Conservation (phyloP, 2,888 invertebrate genomes). For the Thysanoteuthis rhombus region DNA sequence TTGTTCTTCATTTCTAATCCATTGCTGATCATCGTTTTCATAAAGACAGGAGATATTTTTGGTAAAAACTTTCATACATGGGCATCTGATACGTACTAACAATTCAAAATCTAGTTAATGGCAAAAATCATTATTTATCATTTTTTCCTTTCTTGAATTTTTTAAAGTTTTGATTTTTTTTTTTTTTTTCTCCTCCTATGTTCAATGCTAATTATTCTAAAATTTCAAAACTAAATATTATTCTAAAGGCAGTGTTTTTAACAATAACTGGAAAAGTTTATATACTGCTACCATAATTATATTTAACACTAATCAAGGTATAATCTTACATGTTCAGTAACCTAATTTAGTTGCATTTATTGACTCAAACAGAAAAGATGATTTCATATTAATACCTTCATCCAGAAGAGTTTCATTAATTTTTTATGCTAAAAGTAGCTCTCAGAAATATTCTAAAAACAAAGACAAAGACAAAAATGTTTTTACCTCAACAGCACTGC, state of each 20-base stretch:
- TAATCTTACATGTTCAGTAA: no score
- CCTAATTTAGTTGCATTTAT: no score
- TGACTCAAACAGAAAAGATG: neutral
- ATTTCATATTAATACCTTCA: neutral
- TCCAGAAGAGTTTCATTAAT: neutral
- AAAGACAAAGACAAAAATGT: neutral
- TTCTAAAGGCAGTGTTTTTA: neutral
- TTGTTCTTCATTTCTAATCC: no score
- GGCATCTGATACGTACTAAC: neutral
- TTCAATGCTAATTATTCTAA: no score
- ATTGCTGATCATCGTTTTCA: no score
- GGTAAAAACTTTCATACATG: neutral
- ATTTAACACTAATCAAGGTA: no score
- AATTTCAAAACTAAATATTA: no score
- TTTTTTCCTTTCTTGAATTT: neutral
- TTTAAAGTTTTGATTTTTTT: neutral
- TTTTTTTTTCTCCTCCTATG: no score
- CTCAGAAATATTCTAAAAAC: neutral
- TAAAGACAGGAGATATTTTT: neutral
- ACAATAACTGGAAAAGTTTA: neutral
- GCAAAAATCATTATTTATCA: neutral
- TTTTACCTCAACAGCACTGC: neutral
- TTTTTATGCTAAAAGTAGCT: neutral
- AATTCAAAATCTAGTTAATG: neutral
- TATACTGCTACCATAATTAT: neutral